Conservation (phyloP, 2,113 vertebrate species). For the Scolopax mira region DNA sequence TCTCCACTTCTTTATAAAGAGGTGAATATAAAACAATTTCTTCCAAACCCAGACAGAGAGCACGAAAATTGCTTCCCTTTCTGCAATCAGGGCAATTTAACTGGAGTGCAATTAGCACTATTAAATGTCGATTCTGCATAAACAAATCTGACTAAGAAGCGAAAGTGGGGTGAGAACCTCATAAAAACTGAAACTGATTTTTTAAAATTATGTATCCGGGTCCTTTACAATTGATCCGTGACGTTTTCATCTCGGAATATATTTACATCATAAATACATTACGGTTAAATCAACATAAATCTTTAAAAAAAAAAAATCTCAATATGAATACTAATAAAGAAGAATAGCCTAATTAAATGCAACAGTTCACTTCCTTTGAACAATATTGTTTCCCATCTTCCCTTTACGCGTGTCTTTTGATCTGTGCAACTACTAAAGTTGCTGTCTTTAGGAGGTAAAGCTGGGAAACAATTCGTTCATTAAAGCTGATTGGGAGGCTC, state of each 20-base stretch:
- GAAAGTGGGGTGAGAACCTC: slow-evolving; percentile 85
- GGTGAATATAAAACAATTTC: slow-evolving; percentile 98
- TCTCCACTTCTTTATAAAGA: slow-evolving; percentile 93
- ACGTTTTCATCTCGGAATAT: slow-evolving; percentile 80
- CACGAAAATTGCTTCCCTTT: slow-evolving; percentile 95
- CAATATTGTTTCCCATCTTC: slow-evolving; percentile 71
- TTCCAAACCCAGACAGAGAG: slow-evolving; percentile 91
- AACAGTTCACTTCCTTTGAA: slow-evolving; percentile 77
- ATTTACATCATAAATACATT: slow-evolving; percentile 81
- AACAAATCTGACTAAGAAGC: slow-evolving; percentile 92
- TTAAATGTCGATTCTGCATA: slow-evolving; percentile 96
- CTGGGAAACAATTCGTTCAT: slow-evolving; percentile 71
- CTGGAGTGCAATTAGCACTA: slow-evolving; percentile 95
- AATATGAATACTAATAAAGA: slow-evolving; percentile 74
- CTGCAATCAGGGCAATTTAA: slow-evolving; percentile 99
- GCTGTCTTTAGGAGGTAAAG: slow-evolving; percentile 64
- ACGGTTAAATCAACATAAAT: slow-evolving; percentile 74
- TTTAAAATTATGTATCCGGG: slow-evolving; percentile 83
- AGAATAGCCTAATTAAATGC: slow-evolving; percentile 78
- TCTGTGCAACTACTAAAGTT: slow-evolving; percentile 74
- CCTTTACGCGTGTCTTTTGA: slow-evolving; percentile 67
- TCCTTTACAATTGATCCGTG: slow-evolving; percentile 83
- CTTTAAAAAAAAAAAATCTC: slow-evolving; percentile 34
- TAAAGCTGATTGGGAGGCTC: slow-evolving; percentile 59
- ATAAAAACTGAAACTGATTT: slow-evolving; percentile 84